These are phyloP conservation scores for Gymnobelideus leadbeateri DNA, from an alignment of 2,113 vertebrate species.

Conservation along the genomic window DNA sequence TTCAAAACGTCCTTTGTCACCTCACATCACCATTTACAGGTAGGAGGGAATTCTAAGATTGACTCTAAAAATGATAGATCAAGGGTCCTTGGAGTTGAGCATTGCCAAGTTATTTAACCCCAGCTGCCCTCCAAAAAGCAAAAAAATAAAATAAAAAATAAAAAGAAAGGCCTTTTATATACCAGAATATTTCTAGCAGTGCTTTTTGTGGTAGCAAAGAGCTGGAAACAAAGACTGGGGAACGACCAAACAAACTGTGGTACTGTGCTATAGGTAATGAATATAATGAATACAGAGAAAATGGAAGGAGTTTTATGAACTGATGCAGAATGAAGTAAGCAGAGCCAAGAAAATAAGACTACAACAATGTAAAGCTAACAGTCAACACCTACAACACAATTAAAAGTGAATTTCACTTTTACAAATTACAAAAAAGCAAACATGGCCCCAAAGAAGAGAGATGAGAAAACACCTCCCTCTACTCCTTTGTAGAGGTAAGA, in stretches of 20 bases:
- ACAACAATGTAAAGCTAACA: neutral
- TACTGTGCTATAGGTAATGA: neutral
- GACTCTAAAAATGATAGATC: neutral
- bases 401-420: neutral
- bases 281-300: neutral
- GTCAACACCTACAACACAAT: neutral
- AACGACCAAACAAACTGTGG: neutral
- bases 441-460: neutral
- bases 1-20: slow-evolving; percentile 92
- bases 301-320: neutral
- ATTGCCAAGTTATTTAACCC: no score
- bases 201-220: neutral
- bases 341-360: neutral
- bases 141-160: no score
- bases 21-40: slow-evolving; percentile 92
- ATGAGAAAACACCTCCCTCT: neutral
- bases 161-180: neutral
- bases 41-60: slow-evolving; percentile 77
- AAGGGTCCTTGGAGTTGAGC: neutral
- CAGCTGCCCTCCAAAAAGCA: no score
- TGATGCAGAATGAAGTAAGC: neutral
- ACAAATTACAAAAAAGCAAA: neutral
- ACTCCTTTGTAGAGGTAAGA: neutral
- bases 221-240: neutral
- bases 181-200: neutral